Evolutionary conservation across 2,797 vertebrate genomes (phyloP), one percentile per base, ranked within the genome.

Genomic region (Falco berigora): DNA sequence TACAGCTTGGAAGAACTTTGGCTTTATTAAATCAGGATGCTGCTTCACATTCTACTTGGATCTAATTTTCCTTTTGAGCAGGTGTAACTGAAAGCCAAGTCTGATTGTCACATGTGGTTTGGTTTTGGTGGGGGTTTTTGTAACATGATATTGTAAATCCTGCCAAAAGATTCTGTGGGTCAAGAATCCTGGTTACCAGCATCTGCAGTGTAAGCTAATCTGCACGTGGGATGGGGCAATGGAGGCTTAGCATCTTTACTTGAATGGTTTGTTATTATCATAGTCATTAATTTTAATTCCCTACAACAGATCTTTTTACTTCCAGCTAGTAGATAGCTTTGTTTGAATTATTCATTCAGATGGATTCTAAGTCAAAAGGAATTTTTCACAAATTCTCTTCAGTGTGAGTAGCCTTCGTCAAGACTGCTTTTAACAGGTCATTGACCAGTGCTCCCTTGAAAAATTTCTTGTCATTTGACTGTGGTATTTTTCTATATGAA

Each of bases 11-110:
- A 95, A 85, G 62, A 63, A 74, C 50, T 92, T 86, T 49, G 86
- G 77, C n/a, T 84, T 92, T 86, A 92, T 96, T 95, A 94, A 86
- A 94, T 86, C 63, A 87, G 90, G 68, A 92, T 92, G 83, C 79
- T 79, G 71, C 16, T 78, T 52, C 30, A 73, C 34, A 61, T 42
- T 77, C 67, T 42, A 23, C 63, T 77, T 75, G 89, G 55, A 93
- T 75, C 64, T 88, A 40, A 42, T 64, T 55, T n/a, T 92, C 79
- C 44, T 82, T 81, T 81, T 53, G 66, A 94, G 84, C 23, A 27
- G 38, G 42, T 38, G 42, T 50, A 73, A 49, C 90, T 87, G 50
- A 88, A 91, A 93, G 86, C 34, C 47, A 88, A 50, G 25, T 68
- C 71, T 94, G 86, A 97, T 96, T 87, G 90, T 95, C 66, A 92